Evolutionary conservation across 2,113 vertebrate genomes (phyloP), one percentile per base, ranked within the genome.

Genomic region (Petroica traversi): DNA sequence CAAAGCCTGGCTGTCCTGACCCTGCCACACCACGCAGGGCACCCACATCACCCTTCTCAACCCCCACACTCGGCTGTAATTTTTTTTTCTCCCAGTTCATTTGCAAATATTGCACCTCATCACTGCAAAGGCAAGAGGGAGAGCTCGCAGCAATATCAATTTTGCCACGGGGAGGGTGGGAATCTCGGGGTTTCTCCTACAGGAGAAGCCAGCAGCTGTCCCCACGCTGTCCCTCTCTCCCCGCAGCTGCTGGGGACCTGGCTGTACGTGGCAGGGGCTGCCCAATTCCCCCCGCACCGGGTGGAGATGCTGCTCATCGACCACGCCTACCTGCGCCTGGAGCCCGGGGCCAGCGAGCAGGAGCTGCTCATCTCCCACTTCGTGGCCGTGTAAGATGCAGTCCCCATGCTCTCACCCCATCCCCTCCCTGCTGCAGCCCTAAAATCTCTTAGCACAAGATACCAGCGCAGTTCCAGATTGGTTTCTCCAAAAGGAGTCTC

Each of bases 241-340:
- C 52, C 23, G 0, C 91, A 97, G 96, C 73, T 95, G 25, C 61
- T 54, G 84, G 95, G 96, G 38, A 91, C 49, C 0, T 97, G 96
- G 94, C 54, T 81, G 15, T 95, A 92, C 3, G 20, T 94, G 84
- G 96, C 93, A 0, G 94, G 94, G n/a, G 94, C 93, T 2, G 49
- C 94, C 48, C 93, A 95, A 74, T 71, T 82, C 14, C 93, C 91
- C 52, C 80, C 1, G 91, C 93, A 97, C 91, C 64, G 24, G 1
- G 52, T 87, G 94, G 94, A 96, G 91, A 36, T 95, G 93, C 84
- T 89, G 91, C 84, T 92, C 91, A 91, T 97, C 18, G 95, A 96
- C 34, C 89, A 95, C 0, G 89, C 89, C 13, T 49, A 66, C 67
- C 86, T 97, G 57, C 22, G 8, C 3, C 3, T 93, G 86, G 76